Percentiles rank a stretch among this genome's conserved stretches.
Evolutionary conservation across 2,113 vertebrate genomes (phyloP).

Genomic region (Rutilus rutilus): DNA sequence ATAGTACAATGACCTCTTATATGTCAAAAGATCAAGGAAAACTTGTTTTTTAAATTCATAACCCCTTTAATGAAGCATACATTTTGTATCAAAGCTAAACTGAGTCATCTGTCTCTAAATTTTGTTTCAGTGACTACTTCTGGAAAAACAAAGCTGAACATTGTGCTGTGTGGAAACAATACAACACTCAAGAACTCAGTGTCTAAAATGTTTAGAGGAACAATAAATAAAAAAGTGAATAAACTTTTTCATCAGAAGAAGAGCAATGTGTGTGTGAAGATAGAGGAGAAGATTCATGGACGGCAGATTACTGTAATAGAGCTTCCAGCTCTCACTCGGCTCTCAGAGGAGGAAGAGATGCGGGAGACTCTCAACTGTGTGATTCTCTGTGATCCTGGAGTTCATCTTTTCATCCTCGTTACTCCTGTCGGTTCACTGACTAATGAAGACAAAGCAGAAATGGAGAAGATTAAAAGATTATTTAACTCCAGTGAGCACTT

Average conservation of each 20-base stretch:
- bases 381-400: conserved; percentile 53
- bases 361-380: conserved; percentile 22
- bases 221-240: too few species aligned
- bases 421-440: conserved; percentile 20
- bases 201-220: too few species aligned
- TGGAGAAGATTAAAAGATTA: conserved; percentile 40
- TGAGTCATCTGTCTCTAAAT: too few species aligned
- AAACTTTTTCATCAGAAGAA: background rate
- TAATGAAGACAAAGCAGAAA: conserved; percentile 49
- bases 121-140: too few species aligned
- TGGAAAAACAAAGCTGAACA: too few species aligned
- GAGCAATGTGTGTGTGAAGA: conserved; percentile 45
- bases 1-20: too few species aligned
- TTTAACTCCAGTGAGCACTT: conserved; percentile 16
- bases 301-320: conserved; percentile 6
- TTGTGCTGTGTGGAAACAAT: too few species aligned
- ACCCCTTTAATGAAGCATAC: too few species aligned
- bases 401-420: conserved; percentile 45
- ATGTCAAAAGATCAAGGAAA: too few species aligned
- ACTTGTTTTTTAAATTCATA: too few species aligned
- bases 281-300: conserved; percentile 1
- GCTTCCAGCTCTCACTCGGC: conserved; percentile 39
- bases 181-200: too few species aligned
- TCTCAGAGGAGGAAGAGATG: conserved; percentile 48
- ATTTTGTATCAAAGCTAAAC: too few species aligned